Evolutionary conservation across 2,113 vertebrate genomes (phyloP).

Genomic region (Ageneiosus marmoratus): DNA sequence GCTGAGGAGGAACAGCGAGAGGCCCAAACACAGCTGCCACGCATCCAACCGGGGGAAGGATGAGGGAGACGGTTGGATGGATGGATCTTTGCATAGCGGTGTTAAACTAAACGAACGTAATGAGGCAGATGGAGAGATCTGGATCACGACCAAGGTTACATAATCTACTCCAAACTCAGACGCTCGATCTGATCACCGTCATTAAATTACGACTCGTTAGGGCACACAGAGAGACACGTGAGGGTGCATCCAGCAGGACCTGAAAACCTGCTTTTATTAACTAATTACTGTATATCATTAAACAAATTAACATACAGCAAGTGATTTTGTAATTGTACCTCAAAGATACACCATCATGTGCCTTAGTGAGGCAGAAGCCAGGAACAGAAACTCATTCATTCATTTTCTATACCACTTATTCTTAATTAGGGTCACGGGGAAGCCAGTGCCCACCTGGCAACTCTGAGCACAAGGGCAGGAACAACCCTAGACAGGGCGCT

Average conservation of each 20-base stretch:
- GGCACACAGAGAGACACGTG: background rate
- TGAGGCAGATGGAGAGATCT: slow-evolving; percentile 60
- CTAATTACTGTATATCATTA: background rate
- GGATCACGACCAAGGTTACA: slow-evolving; percentile 49
- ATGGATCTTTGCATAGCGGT: slow-evolving; percentile 51
- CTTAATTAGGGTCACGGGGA: too few relatives aligned
- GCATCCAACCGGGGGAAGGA: slow-evolving; percentile 21
- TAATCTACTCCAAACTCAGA: slow-evolving; percentile 47
- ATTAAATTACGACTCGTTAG: background rate
- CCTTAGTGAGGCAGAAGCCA: background rate
- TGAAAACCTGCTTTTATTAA: background rate
- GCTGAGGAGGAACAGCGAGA: slow-evolving; percentile 79
- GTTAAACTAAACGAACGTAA: slow-evolving; percentile 55
- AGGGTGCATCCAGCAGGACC: background rate
- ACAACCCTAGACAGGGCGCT: too few relatives aligned
- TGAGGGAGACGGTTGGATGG: background rate
- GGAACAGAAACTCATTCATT: too few relatives aligned
- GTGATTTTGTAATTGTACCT: background rate
- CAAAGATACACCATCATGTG: background rate
- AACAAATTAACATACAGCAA: background rate
- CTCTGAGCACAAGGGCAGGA: too few relatives aligned
- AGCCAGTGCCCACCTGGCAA: too few relatives aligned
- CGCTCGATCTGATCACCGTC: slow-evolving; percentile 30
- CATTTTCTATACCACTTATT: too few relatives aligned
- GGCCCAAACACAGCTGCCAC: slow-evolving; percentile 81